A percentile compares a stretch with the other conserved stretches of the same genome.
phyloP scores from a whole-genome alignment of 1,140 invertebrate species.

The Andricus grossulariae region DNA sequence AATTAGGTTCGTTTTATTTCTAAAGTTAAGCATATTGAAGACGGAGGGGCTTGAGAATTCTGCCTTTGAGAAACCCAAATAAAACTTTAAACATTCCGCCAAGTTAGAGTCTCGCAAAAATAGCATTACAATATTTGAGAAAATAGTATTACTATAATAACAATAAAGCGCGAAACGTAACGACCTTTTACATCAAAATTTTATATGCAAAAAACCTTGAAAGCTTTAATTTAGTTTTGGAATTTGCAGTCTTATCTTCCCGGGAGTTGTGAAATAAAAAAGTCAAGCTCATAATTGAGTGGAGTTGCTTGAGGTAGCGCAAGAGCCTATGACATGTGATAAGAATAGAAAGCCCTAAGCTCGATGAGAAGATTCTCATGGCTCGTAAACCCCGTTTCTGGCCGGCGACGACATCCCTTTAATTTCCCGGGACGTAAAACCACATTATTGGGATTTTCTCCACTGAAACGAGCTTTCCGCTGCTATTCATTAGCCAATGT shows the following conservation, averaged over 20 bases:
- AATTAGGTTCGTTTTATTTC: too few species aligned
- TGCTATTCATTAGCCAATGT: constrained; percentile 20
- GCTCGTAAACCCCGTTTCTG: constrained; percentile 20
- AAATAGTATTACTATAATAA: too few species aligned
- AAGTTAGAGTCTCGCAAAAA: too few species aligned
- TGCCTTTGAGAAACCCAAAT: too few species aligned
- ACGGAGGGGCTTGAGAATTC: too few species aligned
- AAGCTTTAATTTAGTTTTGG: background rate
- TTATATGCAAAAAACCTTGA: too few species aligned
- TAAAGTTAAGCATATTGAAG: too few species aligned
- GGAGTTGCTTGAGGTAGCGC: background rate
- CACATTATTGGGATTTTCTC: constrained; percentile 29
- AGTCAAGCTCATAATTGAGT: background rate
- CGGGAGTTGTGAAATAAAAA: background rate
- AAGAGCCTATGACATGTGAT: constrained; percentile 2
- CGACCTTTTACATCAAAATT: too few species aligned
- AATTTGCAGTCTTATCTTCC: background rate
- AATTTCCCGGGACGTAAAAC: constrained; percentile 28
- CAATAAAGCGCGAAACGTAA: too few species aligned
- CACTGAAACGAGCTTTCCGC: constrained; percentile 18
- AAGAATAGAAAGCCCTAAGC: constrained; percentile 27
- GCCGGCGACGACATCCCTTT: constrained; percentile 30
- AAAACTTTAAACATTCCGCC: too few species aligned
- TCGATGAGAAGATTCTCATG: constrained; percentile 32
- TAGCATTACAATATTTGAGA: too few species aligned